Evolutionary conservation across 2,888 invertebrate species (phyloP).

Genomic region (Drosophila borborema): DNA sequence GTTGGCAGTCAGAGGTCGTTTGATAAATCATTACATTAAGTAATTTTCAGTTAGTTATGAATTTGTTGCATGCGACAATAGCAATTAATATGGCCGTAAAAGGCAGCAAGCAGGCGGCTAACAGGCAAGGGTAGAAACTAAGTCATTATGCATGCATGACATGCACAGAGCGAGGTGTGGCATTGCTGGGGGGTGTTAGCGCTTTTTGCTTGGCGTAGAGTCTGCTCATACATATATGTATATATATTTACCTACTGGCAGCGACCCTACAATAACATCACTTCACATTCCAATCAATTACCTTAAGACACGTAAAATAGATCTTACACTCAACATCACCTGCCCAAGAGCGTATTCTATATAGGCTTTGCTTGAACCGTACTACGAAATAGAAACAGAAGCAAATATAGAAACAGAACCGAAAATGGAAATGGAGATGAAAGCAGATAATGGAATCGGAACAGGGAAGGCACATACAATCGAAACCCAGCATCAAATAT

Average conservation of each 20-base stretch:
- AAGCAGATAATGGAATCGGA: not conserved
- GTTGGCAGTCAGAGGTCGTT: not conserved
- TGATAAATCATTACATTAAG: not conserved
- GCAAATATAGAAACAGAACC: conserved; percentile 8
- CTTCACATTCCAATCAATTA: conserved; percentile 71
- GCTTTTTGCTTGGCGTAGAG: not conserved
- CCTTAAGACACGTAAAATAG: conserved; percentile 65
- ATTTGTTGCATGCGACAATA: conserved; percentile 51
- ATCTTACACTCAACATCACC: conserved; percentile 71
- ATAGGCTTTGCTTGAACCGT: conserved; percentile 64
- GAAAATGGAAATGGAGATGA: conserved; percentile 5
- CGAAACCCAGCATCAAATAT: conserved; percentile 9
- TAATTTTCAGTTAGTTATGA: conserved; percentile 46
- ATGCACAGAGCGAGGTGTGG: conserved; percentile 19
- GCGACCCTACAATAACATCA: conserved; percentile 63
- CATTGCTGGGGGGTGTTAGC: not conserved
- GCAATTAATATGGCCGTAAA: conserved; percentile 48
- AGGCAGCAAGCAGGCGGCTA: conserved; percentile 8
- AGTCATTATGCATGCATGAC: conserved; percentile 24
- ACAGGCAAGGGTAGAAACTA: not conserved
- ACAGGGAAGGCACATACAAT: not conserved
- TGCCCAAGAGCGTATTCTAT: conserved; percentile 72
- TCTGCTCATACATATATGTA: conserved; percentile 30
- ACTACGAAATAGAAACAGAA: conserved; percentile 46
- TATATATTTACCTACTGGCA: conserved; percentile 66